Evolutionary conservation across 37 sponge, comb jelly and placozoan genomes (phyloP).

Genomic region (Cladorhizidae sp.): DNA sequence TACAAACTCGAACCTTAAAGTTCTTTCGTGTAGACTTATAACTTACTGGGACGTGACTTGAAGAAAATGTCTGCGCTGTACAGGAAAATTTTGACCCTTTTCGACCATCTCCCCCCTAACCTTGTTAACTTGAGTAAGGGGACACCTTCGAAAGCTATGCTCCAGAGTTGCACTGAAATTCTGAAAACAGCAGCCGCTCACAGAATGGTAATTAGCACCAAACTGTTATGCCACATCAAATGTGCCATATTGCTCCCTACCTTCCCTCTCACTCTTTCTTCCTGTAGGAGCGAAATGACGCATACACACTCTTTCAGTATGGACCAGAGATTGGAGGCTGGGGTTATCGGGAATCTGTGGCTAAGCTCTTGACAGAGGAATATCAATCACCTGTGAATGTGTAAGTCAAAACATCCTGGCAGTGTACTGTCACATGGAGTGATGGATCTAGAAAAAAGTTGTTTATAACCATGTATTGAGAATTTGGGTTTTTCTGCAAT

Average conservation of each 20-base stretch:
- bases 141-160: conserved; percentile 43
- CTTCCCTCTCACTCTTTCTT: not conserved
- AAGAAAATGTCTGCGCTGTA: no score
- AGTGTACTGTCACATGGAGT: not conserved
- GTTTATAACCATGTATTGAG: no score
- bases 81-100: conserved; percentile 22
- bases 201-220: conserved; percentile 37
- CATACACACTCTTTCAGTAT: conserved; percentile 63
- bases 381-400: conserved; percentile 55
- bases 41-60: no score
- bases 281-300: conserved; percentile 26
- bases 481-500: not conserved
- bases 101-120: conserved; percentile 25
- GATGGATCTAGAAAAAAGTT: not conserved
- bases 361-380: conserved; percentile 65
- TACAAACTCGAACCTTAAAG: no score
- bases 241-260: not conserved
- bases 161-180: conserved; percentile 25
- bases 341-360: conserved; percentile 37
- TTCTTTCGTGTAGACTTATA: no score
- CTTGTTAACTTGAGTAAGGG: conserved; percentile 65
- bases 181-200: conserved; percentile 44
- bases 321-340: conserved; percentile 65
- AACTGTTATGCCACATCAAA: not conserved
- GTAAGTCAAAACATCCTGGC: conserved; percentile 48